phyloP scores from a whole-genome alignment of 2,888 invertebrate species.

The Onchidella celtica region DNA sequence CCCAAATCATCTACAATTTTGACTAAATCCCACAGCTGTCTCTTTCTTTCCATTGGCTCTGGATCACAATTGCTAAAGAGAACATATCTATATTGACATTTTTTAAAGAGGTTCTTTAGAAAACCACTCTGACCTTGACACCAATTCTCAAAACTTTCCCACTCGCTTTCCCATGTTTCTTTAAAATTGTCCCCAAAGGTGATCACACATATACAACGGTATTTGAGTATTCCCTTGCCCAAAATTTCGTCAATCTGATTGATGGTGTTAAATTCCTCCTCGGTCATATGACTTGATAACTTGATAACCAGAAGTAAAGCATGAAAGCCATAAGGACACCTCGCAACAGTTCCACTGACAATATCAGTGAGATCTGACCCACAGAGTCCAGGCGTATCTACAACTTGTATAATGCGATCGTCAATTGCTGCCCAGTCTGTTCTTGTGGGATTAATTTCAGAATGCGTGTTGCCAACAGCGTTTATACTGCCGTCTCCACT shows the following conservation, averaged over 20 bases:
- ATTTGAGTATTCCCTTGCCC: slow-evolving; percentile 43
- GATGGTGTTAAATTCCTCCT: slow-evolving; percentile 42
- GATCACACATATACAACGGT: slow-evolving; percentile 45
- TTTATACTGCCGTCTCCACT: no score
- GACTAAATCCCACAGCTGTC: slow-evolving; percentile 33
- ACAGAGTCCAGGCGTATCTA: slow-evolving; percentile 48
- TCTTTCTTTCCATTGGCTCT: slow-evolving; percentile 22
- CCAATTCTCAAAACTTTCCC: slow-evolving; percentile 42
- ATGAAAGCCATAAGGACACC: slow-evolving; percentile 40
- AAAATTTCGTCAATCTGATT: slow-evolving; percentile 39
- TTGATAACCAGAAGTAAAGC: slow-evolving; percentile 42
- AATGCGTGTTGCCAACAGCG: no score
- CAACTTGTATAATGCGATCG: slow-evolving; percentile 44
- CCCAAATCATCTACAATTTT: slow-evolving; percentile 33
- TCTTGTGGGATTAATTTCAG: slow-evolving; percentile 7
- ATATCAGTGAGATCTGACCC: slow-evolving; percentile 24
- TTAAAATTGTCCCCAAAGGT: slow-evolving; percentile 46
- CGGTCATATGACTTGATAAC: slow-evolving; percentile 40
- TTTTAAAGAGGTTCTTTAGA: slow-evolving; percentile 34
- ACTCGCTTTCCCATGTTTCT: no score
- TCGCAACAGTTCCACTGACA: slow-evolving; percentile 45
- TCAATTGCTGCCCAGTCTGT: slow-evolving; percentile 38
- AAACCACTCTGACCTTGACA: slow-evolving; percentile 14
- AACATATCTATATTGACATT: slow-evolving; percentile 44
- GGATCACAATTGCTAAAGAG: slow-evolving; percentile 39